Evolutionary conservation across 2,797 vertebrate species (phyloP), one percentile per base, ranked within the genome.

Genomic region (Spinus olivaceus): DNA sequence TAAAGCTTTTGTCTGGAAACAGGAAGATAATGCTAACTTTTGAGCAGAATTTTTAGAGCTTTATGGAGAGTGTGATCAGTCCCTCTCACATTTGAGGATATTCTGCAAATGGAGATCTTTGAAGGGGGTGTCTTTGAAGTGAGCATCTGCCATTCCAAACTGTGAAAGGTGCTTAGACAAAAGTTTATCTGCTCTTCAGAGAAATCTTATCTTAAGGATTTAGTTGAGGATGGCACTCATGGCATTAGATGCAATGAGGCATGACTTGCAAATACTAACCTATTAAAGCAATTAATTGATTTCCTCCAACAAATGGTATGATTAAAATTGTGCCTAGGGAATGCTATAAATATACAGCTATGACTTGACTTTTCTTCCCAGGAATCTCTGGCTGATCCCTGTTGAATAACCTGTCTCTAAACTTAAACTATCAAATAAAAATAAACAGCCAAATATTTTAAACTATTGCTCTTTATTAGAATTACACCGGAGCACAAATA

Each of bases 401-500:
- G 22, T 47, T 39, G 77, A 89, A 69, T 41, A 89, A 88, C 21
- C 32, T 20, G 3, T n/a, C 47, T 84, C 65, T 66, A 66, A 76
- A 37, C 24, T 47, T n/a, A 88, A 92, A 85, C 57, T 37, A 71
- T 47, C 54, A 77, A 89, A 94, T 20, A 51, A 92, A 94, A 94
- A 93, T 63, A 56, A 96, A 79, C 72, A 89, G 50, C 30, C 72
- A 83, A 80, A 33, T 98, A 97, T 97, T 98, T 98, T 98, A 98
- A 98, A 98, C 98, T 98, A 98, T 98, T 98, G 98, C 98, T 98
- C 98, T 96, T 98, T 98, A 98, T 98, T 98, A 94, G 97, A 98
- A 98, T 98, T 98, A 98, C 98, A 98, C 97, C 0, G 97, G 97
- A 97, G 97, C 98, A 98, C 98, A 98, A 98, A 98, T 98, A 98